Evolutionary conservation across 2,888 invertebrate genomes (phyloP), one percentile per base, ranked within the genome.

Genomic region (Caradrina clavipalpis): DNA sequence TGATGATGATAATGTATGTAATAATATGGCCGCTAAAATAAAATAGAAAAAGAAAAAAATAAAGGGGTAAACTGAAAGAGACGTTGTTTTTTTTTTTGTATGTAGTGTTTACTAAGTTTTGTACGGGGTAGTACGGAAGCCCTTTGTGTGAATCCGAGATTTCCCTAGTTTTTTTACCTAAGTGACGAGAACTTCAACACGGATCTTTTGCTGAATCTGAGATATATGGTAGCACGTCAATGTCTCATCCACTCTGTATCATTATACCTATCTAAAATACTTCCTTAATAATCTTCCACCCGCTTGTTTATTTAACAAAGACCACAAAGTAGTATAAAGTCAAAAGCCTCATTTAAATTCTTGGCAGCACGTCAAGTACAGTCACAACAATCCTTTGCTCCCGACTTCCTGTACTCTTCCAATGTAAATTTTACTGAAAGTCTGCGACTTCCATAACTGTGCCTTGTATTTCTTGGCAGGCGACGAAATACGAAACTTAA

Each of bases 281-380:
- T 13, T 15, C 13, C 13, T 8, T 5, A 21, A 55, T 19, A 59
- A 35, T n/a, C 11, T 57, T 17, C 13, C 13, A n/a, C 13, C 7
- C 15, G 10, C 15, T 50, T 42, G n/a, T 73, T 59, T 63, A 42
- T 22, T 19, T 42, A 17, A 63, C 49, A 13, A 57, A 57, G 15
- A 19, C 19, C 47, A 31, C 57, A 45, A 57, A 68, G 50, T 61
- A 60, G 49, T 13, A 61, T 35, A 54, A 75, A 68, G 54, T 53
- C 50, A 60, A 45, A 47, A 66, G 31, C 11, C 42, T 68, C 26
- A 81, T 78, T 76, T 62, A n/a, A 65, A 81, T 81, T 81, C 66
- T 57, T 72, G 73, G 68, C 78, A 21, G 15, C 10, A 21, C 22
- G 8, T 68, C 58, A 62, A 80, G 60, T 19, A 22, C 62, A 65